Evolutionary conservation across 2,888 invertebrate species (phyloP).

Genomic region (Amphiduros pacificus): DNA sequence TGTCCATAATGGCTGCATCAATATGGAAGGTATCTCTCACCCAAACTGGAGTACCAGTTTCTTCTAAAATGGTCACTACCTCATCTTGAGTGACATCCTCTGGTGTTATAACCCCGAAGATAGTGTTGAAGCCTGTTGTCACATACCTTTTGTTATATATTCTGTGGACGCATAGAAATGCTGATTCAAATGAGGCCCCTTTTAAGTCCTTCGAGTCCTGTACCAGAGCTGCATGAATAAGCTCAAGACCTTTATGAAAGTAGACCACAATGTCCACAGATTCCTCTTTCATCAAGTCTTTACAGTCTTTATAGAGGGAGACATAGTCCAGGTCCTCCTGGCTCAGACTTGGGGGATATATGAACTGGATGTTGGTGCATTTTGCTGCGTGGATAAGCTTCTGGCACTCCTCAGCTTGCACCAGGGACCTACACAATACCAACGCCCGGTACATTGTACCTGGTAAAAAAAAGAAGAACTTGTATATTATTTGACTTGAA

Average conservation of each 20-base stretch:
- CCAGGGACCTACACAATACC: background rate
- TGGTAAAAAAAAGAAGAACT: background rate
- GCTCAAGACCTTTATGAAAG: background rate
- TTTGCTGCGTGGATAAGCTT: background rate
- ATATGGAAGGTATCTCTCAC: background rate
- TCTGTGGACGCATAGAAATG: background rate
- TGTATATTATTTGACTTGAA: no score
- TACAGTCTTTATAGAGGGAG: background rate
- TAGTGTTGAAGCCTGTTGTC: background rate
- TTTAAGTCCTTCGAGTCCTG: background rate
- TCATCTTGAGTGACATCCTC: background rate
- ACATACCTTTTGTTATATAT: background rate
- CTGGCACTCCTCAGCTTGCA: background rate
- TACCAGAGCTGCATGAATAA: background rate
- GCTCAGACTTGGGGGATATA: background rate
- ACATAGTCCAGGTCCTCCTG: background rate
- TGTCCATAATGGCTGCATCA: background rate
- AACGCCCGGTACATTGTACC: background rate
- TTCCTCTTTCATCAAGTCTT: background rate
- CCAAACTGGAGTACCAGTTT: background rate
- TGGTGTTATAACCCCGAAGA: background rate
- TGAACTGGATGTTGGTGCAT: background rate
- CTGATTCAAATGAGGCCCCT: background rate
- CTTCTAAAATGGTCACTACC: background rate
- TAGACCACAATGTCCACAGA: background rate